A percentile compares a stretch with the other conserved stretches of the same genome.
Evolutionary conservation across 2,888 invertebrate species (phyloP).

Genomic region (Torymus auratus): DNA sequence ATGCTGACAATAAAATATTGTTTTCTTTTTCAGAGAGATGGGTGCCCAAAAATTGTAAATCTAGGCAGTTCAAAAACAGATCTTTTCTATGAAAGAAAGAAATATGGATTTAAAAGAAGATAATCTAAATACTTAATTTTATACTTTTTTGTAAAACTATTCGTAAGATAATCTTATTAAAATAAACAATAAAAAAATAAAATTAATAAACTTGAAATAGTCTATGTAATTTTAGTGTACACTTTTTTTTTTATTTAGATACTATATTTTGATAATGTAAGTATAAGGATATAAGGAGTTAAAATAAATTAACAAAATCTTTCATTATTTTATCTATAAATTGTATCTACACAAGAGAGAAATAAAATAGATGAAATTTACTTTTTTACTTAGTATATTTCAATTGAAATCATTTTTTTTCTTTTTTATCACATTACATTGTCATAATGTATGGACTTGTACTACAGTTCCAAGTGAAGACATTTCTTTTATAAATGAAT

Average conservation of each 20-base stretch:
- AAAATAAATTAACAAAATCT: too few relatives aligned
- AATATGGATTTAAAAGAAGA: slow-evolving; percentile 98
- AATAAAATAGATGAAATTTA: not conserved
- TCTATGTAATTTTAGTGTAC: too few relatives aligned
- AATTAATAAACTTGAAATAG: too few relatives aligned
- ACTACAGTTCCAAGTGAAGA: slow-evolving; percentile 58
- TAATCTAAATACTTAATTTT: slow-evolving; percentile 72
- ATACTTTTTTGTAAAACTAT: slow-evolving; percentile 9
- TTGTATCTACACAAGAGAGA: not conserved
- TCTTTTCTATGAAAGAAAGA: slow-evolving; percentile 98
- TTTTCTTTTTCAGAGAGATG: slow-evolving; percentile 87
- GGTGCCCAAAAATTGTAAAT: slow-evolving; percentile 99
- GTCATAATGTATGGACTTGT: slow-evolving; percentile 57
- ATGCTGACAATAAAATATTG: too few relatives aligned
- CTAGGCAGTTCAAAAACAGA: slow-evolving; percentile 99
- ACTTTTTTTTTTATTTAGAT: too few relatives aligned
- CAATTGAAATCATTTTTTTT: slow-evolving; percentile 55
- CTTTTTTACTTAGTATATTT: slow-evolving; percentile 51
- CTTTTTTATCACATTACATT: slow-evolving; percentile 59
- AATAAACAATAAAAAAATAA: too few relatives aligned
- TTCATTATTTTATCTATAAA: too few relatives aligned
- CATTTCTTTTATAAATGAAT: slow-evolving; percentile 52
- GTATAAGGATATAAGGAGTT: too few relatives aligned
- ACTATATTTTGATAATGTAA: too few relatives aligned
- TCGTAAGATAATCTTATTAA: too few relatives aligned